Percentiles rank a stretch among this genome's conserved stretches.
Conservation (phyloP, 2,888 invertebrate genomes). For the Drosophila anceps region DNA sequence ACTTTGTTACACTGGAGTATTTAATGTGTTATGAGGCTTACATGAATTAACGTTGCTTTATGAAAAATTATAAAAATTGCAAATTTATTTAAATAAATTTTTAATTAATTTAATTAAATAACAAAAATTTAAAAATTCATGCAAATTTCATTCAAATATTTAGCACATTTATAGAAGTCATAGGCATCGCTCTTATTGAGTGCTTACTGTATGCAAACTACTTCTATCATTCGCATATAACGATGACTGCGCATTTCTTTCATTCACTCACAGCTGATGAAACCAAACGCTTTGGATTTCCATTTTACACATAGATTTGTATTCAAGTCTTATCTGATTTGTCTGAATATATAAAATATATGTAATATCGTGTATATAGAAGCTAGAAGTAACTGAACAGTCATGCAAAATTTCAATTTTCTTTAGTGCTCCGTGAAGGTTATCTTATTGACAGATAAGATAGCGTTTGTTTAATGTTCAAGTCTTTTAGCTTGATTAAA, state of each 20-base stretch:
- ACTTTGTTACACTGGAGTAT: background rate
- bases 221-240: conserved; percentile 12
- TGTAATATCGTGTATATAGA: background rate
- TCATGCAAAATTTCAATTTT: conserved; percentile 52
- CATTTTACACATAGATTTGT: background rate
- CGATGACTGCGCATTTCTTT: conserved; percentile 3
- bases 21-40: too few species aligned
- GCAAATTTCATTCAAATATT: background rate
- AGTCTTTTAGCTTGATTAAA: conserved; percentile 68
- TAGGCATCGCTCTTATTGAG: background rate
- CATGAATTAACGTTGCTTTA: too few species aligned
- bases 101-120: too few species aligned
- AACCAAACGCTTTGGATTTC: background rate
- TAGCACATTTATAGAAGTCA: background rate
- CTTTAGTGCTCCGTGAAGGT: conserved; percentile 31
- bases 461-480: conserved; percentile 21
- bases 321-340: conserved; percentile 8
- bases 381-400: conserved; percentile 1
- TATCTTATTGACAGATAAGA: conserved; percentile 55
- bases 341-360: conserved; percentile 6
- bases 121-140: too few species aligned
- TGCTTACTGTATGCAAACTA: background rate
- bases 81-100: too few species aligned
- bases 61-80: too few species aligned
- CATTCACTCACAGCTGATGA: background rate